Evolutionary conservation across 2,888 invertebrate species (phyloP), one percentile per base, ranked within the genome.

Genomic region (Drosophila limbata): DNA sequence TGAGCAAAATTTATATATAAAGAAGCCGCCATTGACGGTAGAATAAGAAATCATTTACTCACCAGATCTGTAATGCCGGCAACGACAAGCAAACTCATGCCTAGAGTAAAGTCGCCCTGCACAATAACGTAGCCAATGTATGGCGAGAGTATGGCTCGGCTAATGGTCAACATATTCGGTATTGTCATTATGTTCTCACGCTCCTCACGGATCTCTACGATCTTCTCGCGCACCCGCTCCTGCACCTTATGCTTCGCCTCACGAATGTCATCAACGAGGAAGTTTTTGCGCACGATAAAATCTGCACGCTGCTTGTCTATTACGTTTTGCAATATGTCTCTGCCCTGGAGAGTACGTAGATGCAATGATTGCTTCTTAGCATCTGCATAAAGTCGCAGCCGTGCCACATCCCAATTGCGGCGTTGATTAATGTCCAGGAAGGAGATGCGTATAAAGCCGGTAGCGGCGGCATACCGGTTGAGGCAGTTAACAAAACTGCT

Each of bases 61-160:
- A 98, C 98, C 94, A 98, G 92, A 93, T 99, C 99, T 47, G 98
- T 97, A 1, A 98, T 91, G 72, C 98, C 98, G 75, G 99, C 99
- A 85, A 97, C 93, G 31, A 95, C 94, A 87, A 99, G 94, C 60
- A 99, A 92, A 53, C 95, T 96, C 75, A 98, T 94, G 0, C 99
- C 98, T 75, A 95, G 93, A 87, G 95, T 93, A 92, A 96, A 99
- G 77, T 96, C 94, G 28, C 96, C 95, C 82, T 96, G 95, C 15
- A 98, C 91, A 79, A 99, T 97, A 47, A 98, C 94, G 92, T 97
- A 97, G 25, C 98, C 98, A 73, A 99, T 94, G 89, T 96, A 96
- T 1, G 99, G 99, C 1, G 98, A 96, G 82, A 97, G 93, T 8
- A 95, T 93, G 84, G 99, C 98, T 85, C 99, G 94, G 21, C 96